Evolutionary conservation across 2,113 vertebrate genomes (phyloP).

Genomic region (Ailurus styani): DNA sequence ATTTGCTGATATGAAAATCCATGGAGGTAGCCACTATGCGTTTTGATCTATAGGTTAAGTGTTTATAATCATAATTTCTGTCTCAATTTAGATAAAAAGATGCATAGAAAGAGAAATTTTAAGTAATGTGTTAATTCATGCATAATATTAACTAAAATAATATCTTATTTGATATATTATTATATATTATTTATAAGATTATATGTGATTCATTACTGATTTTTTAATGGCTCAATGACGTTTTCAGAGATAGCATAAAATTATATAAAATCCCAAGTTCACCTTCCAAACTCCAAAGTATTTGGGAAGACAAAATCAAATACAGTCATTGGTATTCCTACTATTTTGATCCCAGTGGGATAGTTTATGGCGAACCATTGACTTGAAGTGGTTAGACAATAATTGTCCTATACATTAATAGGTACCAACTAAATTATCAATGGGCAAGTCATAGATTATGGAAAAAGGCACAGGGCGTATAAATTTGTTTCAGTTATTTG

Average conservation of each 20-base stretch:
- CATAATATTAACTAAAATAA: not conserved
- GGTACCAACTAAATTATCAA: not conserved
- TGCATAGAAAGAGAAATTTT: not conserved
- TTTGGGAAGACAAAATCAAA: not conserved
- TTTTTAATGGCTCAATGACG: not conserved
- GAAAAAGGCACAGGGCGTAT: not conserved
- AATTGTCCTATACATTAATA: not conserved
- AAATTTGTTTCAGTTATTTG: not conserved
- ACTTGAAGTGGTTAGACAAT: not conserved
- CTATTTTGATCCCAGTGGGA: not conserved
- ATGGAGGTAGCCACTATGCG: accelerated
- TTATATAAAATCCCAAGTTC: not conserved
- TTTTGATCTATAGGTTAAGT: not conserved
- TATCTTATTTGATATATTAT: not conserved
- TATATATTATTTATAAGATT: not conserved
- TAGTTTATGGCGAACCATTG: not conserved
- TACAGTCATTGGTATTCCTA: not conserved
- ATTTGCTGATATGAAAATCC: not conserved
- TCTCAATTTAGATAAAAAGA: not conserved
- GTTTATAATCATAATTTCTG: not conserved
- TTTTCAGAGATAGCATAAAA: not conserved
- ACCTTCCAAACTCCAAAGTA: too few relatives aligned
- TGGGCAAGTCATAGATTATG: too few relatives aligned
- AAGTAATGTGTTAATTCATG: not conserved
- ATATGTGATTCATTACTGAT: not conserved